Base-by-base conservation (phyloP, 2,113 vertebrate genomes). In the Hypomesus transpacificus region DNA sequence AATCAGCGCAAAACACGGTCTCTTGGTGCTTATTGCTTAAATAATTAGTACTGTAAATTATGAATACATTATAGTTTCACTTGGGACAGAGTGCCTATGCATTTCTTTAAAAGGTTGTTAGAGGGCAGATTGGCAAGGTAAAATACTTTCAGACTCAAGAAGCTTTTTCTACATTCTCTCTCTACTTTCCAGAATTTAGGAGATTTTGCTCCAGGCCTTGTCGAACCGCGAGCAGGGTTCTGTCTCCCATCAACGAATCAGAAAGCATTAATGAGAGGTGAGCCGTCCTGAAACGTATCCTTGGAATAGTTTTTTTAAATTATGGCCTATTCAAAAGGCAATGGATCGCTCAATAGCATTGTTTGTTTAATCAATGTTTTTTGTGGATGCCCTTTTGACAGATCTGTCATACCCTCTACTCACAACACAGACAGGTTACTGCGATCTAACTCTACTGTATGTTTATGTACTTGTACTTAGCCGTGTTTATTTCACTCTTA, bases 161-260 rank as follows among this genome's bases (percentile, higher is more conserved):
- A 46, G 39, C 39, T 13, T 46, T 26, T 26, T 26, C 24, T 34
- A 34, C 9, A 46, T 11, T 46, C 20, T 20, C 17, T 3, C 34
- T 50, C 16, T 65, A 21, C 14, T 14, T 65, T 50, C 17, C 63
- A 65, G 63, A 50, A 39, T n/a, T 50, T 3, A 65, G 26, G 14
- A 8, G 31, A 65, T 9, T 46, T 11, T 46, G 39, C 39, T 46
- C 39, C 39, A 46, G 39, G 39, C 39, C 39, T 46, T 11, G 7
- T 46, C 39, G 39, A 46, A 46, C 39, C 39, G 39, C 1, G 39
- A 46, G 1, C 2, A 46, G 39, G 39, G 39, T 46, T n/a, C 70
- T 77, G 9, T 56, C 69, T 3, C 64, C 75, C 50, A 77, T 77
- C 34, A 54, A 77, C 16, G 75, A 77, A 52, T 72, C 69, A 7